Conservation (phyloP, 2,888 invertebrate genomes). For the Drosophila infuscata region DNA sequence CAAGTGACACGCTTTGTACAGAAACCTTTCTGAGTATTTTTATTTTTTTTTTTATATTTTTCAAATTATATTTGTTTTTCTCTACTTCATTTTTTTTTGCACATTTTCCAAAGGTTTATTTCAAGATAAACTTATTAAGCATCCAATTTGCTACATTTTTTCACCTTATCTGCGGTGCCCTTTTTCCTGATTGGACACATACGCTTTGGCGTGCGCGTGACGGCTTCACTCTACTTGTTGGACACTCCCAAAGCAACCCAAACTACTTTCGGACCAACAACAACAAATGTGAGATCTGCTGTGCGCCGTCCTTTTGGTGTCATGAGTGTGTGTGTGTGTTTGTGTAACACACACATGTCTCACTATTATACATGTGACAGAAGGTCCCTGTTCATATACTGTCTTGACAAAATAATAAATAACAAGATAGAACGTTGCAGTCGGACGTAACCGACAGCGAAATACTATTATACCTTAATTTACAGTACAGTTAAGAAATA, state of each 20-base stretch:
- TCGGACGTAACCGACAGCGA: too few relatives aligned
- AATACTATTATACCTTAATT: too few relatives aligned
- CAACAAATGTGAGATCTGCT: constrained; percentile 45
- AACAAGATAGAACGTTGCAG: too few relatives aligned
- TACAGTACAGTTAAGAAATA: too few relatives aligned
- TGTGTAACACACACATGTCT: constrained; percentile 9
- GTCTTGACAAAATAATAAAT: constrained; percentile 47
- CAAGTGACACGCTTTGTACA: background rate
- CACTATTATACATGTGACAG: constrained; percentile 27
- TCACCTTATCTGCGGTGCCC: constrained; percentile 21
- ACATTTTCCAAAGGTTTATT: constrained; percentile 5
- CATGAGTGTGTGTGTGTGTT: constrained; percentile 10
- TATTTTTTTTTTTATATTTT: background rate
- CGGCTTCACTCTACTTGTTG: constrained; percentile 58
- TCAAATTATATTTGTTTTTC: background rate
- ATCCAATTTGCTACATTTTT: constrained; percentile 39
- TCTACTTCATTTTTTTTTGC: background rate
- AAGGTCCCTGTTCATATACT: constrained; percentile 34
- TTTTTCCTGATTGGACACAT: constrained; percentile 41
- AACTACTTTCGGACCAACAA: constrained; percentile 36
- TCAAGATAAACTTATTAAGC: constrained; percentile 28
- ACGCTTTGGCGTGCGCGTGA: constrained; percentile 15
- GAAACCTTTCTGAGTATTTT: background rate
- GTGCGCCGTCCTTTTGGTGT: constrained; percentile 54
- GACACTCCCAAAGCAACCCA: constrained; percentile 35